Base-by-base conservation (phyloP, 2,797 vertebrate genomes). In the Vespertilio murinus region DNA sequence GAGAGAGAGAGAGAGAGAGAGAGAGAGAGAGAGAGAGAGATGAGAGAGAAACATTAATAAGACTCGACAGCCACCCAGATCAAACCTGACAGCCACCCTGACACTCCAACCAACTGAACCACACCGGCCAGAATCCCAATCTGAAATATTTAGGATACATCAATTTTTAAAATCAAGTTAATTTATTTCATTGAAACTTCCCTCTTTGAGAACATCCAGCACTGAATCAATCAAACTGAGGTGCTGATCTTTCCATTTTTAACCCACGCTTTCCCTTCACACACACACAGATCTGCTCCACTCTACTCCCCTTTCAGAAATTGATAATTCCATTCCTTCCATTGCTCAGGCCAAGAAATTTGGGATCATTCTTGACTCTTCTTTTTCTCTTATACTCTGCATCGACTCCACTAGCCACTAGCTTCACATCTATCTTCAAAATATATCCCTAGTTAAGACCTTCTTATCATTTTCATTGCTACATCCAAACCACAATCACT, bases 371-470 rank as follows among this genome's bases (percentile, higher is more conserved):
- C 33, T 83, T 77, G 11, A 67, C 13, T 45, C 5, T 2, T 69
- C 49, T 22, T 47, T 79, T 75, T 25, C 16, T 67, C 49, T 82
- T 35, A 75, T 6, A 35, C 9, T 71, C 7, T 14, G 38, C 10
- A n/a, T 17, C 16, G 17, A 67, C 35, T 59, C 65, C 22, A 49
- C 16, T 23, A 70, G 23, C 25, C 8, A 54, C 77, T 40, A 14
- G 16, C 35, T 83, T 77, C 49, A 94, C 88, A 77, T 61, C 73
- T 38, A 33, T 25, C 40, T 85, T 84, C 54, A 92, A 92, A 71
- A 77, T 59, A 78, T 28, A 45, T 11, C 25, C 56, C 14, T 28
- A 80, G 38, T 70, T 52, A 30, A n/a, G 20, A 78, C 6, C 35
- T 23, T 38, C 78, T 95, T 23, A 22, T 9, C 38, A 33, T 11